A percentile compares a stretch with the other conserved stretches of the same genome.
Evolutionary conservation across 2,797 vertebrate genomes (phyloP).

Genomic region (Phoxinus dragarum): DNA sequence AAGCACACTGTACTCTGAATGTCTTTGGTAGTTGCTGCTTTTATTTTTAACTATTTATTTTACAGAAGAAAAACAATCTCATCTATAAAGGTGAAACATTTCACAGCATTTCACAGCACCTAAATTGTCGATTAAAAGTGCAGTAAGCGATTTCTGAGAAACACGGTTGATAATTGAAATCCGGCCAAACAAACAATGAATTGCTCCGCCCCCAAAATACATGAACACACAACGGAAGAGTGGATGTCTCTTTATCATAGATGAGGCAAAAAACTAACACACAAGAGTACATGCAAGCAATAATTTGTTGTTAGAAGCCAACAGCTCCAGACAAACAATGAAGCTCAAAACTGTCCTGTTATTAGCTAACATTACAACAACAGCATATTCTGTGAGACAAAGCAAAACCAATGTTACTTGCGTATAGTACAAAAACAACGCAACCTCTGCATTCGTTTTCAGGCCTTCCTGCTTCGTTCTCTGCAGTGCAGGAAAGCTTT

Average conservation of each 20-base stretch:
- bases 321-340: too few species aligned
- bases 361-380: neutral
- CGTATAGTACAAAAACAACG: neutral
- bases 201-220: neutral
- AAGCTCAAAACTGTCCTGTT: neutral
- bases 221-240: neutral
- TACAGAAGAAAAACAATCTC: neutral
- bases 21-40: neutral
- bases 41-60: neutral
- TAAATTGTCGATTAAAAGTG: neutral
- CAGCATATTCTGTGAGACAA: neutral
- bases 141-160: neutral
- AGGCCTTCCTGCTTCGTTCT: neutral
- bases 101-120: neutral
- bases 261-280: too few species aligned
- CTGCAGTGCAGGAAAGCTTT: neutral
- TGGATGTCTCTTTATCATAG: neutral
- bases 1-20: neutral
- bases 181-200: too few species aligned
- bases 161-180: neutral
- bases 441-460: neutral
- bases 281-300: too few species aligned
- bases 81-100: neutral
- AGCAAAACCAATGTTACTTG: neutral
- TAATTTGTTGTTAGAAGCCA: too few species aligned